These are phyloP conservation scores for Chondrilla cf. caribensis DNA, from an alignment of 37 sponge, comb jelly and placozoan genomes.

Conservation along the genomic window DNA sequence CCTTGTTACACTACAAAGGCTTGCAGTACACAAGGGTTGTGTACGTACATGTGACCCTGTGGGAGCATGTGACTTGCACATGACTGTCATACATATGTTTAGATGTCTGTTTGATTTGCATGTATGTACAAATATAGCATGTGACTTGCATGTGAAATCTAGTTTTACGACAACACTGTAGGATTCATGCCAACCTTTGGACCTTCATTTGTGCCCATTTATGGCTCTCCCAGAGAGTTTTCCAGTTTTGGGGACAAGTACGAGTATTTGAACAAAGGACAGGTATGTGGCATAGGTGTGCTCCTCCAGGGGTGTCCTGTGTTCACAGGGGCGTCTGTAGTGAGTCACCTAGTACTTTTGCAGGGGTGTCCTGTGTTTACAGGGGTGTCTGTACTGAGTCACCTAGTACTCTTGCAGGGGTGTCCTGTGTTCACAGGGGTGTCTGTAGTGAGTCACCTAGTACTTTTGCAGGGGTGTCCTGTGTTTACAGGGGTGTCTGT, in stretches of 20 bases:
- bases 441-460: too few species aligned
- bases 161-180: background rate
- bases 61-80: background rate
- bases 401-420: too few species aligned
- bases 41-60: background rate
- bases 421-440: too few species aligned
- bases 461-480: too few species aligned
- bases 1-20: too few species aligned
- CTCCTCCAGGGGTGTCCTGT: too few species aligned
- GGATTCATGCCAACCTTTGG: conserved; percentile 84
- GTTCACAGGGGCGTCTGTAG: too few species aligned
- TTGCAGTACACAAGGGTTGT: too few species aligned
- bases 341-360: too few species aligned
- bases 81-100: background rate
- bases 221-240: conserved; percentile 80
- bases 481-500: too few species aligned
- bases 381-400: too few species aligned
- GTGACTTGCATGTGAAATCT: background rate
- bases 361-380: too few species aligned
- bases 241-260: conserved; percentile 51
- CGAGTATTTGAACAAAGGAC: conserved; percentile 76
- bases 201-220: conserved; percentile 71
- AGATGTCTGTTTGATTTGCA: background rate
- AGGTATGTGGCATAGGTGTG: conserved; percentile 25
- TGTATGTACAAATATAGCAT: background rate